Conservation (phyloP, 2,113 vertebrate species). For the Melanerpes aurifrons region DNA sequence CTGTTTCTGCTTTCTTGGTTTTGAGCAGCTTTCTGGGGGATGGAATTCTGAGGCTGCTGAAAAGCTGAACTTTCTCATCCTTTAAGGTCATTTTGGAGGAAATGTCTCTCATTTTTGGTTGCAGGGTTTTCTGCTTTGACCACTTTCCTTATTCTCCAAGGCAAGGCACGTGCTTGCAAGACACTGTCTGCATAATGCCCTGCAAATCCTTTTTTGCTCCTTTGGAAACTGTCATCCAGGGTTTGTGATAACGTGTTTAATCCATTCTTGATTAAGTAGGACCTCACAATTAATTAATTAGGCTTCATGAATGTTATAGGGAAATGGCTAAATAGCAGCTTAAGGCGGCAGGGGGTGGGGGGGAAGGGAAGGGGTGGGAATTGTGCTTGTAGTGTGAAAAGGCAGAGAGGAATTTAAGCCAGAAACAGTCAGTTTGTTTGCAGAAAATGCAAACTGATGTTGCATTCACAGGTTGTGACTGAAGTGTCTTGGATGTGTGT, state of each 20-base stretch:
- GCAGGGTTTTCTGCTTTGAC: constrained; percentile 1
- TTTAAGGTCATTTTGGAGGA: constrained; percentile 59
- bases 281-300: constrained; percentile 1
- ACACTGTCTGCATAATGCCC: neutral
- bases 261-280: neutral
- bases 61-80: constrained; percentile 72
- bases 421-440: constrained; percentile 24
- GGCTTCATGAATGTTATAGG: neutral
- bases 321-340: neutral
- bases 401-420: neutral
- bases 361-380: neutral
- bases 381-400: neutral
- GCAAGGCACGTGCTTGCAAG: neutral
- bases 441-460: neutral
- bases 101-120: constrained; percentile 65
- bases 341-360: neutral
- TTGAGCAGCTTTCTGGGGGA: neutral
- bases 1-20: neutral
- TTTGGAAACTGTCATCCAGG: neutral
- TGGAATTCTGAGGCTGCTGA: constrained; percentile 45
- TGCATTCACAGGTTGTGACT: neutral
- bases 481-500: neutral
- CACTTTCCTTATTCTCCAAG: constrained; percentile 32
- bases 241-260: neutral
- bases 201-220: neutral